phyloP scores from a whole-genome alignment of 2,888 invertebrate genomes.

The Calameuta idolon region DNA sequence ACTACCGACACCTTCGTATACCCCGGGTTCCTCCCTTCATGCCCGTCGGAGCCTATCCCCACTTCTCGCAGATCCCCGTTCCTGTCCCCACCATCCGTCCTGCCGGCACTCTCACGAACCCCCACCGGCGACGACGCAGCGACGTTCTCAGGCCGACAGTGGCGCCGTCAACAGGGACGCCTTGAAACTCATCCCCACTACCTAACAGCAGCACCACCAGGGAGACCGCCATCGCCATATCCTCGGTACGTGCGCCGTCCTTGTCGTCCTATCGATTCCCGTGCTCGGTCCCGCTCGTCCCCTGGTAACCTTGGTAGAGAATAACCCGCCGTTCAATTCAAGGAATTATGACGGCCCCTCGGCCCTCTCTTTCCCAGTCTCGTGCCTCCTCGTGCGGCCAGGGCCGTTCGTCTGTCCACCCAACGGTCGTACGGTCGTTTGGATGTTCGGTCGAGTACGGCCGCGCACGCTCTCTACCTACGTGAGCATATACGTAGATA shows the following conservation, averaged over 20 bases:
- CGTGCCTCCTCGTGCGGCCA: slow-evolving; percentile 31
- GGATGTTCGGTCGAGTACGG: neutral
- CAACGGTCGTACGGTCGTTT: neutral
- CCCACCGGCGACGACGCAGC: slow-evolving; percentile 22
- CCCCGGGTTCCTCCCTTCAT: slow-evolving; percentile 27
- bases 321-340: slow-evolving; percentile 66
- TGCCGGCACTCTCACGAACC: slow-evolving; percentile 30
- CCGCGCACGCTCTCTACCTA: neutral
- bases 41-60: slow-evolving; percentile 28
- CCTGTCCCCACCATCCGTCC: slow-evolving; percentile 33
- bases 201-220: neutral
- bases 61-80: slow-evolving; percentile 28
- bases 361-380: slow-evolving; percentile 50
- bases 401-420: slow-evolving; percentile 21
- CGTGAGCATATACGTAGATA: slow-evolving; percentile 23
- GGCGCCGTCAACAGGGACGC: slow-evolving; percentile 51
- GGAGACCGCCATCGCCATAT: neutral
- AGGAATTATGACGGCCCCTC: slow-evolving; percentile 65
- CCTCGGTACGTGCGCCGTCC: slow-evolving; percentile 44
- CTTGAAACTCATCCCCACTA: slow-evolving; percentile 27
- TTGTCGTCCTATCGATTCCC: slow-evolving; percentile 61
- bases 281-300: slow-evolving; percentile 37
- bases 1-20: slow-evolving; percentile 29
- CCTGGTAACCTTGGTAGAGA: slow-evolving; percentile 64
- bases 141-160: slow-evolving; percentile 32